Percentiles rank a stretch among this genome's conserved stretches.
Evolutionary conservation across 2,113 vertebrate genomes (phyloP).

Genomic region (Megaceryle maxima): DNA sequence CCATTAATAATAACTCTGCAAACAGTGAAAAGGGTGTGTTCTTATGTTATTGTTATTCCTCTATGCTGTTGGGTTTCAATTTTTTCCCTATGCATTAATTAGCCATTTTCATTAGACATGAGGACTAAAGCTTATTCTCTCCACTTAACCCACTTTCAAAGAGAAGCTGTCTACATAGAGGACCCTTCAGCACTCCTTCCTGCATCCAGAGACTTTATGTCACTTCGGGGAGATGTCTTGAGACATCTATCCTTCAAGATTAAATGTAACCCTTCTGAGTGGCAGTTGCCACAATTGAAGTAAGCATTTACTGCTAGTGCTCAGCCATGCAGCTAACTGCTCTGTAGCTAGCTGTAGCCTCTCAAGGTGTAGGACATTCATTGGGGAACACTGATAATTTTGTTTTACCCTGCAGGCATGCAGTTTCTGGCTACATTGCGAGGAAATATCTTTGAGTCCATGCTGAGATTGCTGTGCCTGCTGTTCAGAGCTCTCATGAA

Average conservation of each 20-base stretch:
- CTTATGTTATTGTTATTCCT: not conserved
- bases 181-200: not conserved
- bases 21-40: not conserved
- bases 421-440: conserved; percentile 65
- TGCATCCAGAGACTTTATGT: conserved; percentile 33
- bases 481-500: conserved; percentile 54
- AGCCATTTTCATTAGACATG: not conserved
- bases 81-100: not conserved
- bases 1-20: not conserved
- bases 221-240: conserved; percentile 50
- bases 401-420: conserved; percentile 78
- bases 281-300: conserved; percentile 76
- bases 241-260: conserved; percentile 75
- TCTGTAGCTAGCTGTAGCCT: conserved; percentile 77
- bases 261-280: conserved; percentile 73
- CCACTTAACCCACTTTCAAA: not conserved
- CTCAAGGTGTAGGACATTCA: conserved; percentile 78
- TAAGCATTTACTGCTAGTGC: conserved; percentile 77
- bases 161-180: not conserved
- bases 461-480: conserved; percentile 64
- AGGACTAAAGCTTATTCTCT: not conserved
- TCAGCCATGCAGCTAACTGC: conserved; percentile 80
- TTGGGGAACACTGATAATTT: conserved; percentile 77
- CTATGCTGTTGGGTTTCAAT: not conserved
- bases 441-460: conserved; percentile 66